Conservation (phyloP, 30 jellyfish, hydroid and myxozoan genomes). For the Hydra vulgaris region DNA sequence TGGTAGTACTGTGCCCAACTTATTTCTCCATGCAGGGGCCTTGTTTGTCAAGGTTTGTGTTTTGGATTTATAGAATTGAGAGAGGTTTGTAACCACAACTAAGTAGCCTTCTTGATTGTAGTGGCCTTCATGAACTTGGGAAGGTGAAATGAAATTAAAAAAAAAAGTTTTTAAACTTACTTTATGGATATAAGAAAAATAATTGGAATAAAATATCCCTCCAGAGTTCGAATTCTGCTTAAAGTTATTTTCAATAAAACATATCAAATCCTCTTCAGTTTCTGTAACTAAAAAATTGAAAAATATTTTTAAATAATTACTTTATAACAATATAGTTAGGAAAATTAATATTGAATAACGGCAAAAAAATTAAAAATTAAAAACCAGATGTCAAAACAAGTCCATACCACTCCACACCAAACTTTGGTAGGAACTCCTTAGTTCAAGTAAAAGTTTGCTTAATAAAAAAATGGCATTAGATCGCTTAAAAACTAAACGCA, state of each 20-base stretch:
- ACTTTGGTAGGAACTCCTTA: background rate
- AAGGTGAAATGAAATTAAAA: background rate
- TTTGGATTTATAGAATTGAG: too few relatives aligned
- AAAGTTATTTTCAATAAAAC: background rate
- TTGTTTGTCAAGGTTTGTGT: too few relatives aligned
- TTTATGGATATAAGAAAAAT: background rate
- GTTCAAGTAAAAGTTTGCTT: conserved; percentile 5
- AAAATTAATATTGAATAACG: background rate
- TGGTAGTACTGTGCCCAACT: too few relatives aligned
- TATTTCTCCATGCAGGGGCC: too few relatives aligned
- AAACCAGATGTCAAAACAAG: background rate
- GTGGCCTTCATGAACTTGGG: background rate
- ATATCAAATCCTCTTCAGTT: background rate
- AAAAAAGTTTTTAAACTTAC: too few relatives aligned
- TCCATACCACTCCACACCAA: background rate
- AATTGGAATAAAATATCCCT: conserved; percentile 10
- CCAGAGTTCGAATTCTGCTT: background rate
- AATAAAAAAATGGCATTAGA: conserved; percentile 12
- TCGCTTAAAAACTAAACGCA: conserved; percentile 12
- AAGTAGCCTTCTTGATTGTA: too few relatives aligned
- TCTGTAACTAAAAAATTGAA: conserved; percentile 7
- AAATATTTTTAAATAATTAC: background rate
- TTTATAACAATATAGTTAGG: background rate
- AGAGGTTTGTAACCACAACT: too few relatives aligned
- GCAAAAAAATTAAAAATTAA: too few relatives aligned